Evolutionary conservation across 2,888 invertebrate genomes (phyloP), one percentile per base, ranked within the genome.

Genomic region (Meliscaeva auricollis): DNA sequence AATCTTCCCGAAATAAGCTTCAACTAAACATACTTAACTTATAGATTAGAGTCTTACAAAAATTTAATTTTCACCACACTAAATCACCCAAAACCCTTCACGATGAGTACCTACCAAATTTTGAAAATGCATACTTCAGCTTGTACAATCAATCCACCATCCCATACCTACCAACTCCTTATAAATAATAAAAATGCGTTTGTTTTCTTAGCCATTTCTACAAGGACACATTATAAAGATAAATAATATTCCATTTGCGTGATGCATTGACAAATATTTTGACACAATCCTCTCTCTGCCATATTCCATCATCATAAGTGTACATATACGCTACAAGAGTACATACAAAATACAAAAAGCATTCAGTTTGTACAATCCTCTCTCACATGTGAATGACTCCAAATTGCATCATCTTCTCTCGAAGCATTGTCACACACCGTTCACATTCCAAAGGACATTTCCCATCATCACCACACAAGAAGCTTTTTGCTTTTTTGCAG

Each of bases 161-260:
- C n/a, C n/a, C n/a, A n/a, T n/a, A n/a, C n/a, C n/a, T n/a, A n/a
- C n/a, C n/a, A n/a, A n/a, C n/a, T n/a, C n/a, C n/a, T n/a, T n/a
- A n/a, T n/a, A n/a, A n/a, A n/a, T n/a, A n/a, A n/a, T n/a, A 26
- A 26, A 26, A 58, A 58, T 35, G 17, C 56, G 6, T 60, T 38
- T 41, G 58, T 60, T 22, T 38, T 60, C 22, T 13, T 56, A 11
- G 9, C 32, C 17, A 20, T 44, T 46, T 30, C 17, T 48, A 32
- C 46, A 64, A 48, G 46, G 46, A 64, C 69, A 20, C 54, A 35
- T 56, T 74, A 74, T 78, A 70, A 70, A 74, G 77, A 75, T 79
- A 83, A 79, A 83, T 78, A 83, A 70, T 79, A 72, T 84, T 84
- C 79, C 79, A 84, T 84, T 84, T 84, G 79, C 75, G 70, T 84